These are phyloP conservation scores for Melinopterus prodromus DNA, from an alignment of 2,888 invertebrate species.

Conservation along the genomic window DNA sequence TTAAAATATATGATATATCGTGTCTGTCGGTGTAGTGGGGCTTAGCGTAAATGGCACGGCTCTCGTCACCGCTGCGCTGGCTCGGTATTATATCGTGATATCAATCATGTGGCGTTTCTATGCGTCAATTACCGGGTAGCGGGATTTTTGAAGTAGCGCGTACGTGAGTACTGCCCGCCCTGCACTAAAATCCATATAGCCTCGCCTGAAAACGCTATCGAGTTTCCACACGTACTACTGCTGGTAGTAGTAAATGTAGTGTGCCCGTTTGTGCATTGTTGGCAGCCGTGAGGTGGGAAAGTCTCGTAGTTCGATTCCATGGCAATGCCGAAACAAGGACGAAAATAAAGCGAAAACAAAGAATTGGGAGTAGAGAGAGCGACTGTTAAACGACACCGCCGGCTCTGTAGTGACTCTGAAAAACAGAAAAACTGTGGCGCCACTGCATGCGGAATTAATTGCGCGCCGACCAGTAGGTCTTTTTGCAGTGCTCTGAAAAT, in stretches of 20 bases:
- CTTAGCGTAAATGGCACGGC: background rate
- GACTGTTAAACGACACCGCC: no score
- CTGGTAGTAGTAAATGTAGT: background rate
- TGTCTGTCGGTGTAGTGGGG: no score
- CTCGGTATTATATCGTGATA: background rate
- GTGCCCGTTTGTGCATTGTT: background rate
- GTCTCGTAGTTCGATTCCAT: background rate
- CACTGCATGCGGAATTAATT: background rate
- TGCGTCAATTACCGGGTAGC: constrained; percentile 4
- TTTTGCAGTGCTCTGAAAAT: background rate
- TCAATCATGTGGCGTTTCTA: background rate
- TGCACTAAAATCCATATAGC: background rate
- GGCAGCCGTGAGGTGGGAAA: background rate
- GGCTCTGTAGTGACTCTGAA: no score
- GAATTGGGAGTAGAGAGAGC: background rate
- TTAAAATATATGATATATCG: no score
- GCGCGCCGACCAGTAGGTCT: background rate
- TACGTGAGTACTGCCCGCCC: background rate
- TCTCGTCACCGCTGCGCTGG: background rate
- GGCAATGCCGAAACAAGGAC: background rate
- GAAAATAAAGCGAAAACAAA: background rate
- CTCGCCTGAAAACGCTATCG: background rate
- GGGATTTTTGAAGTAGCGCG: background rate
- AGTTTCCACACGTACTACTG: background rate
- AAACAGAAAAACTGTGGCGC: background rate